Percentiles rank a stretch among this genome's conserved stretches.
Conservation (phyloP, 2,113 vertebrate genomes). For the Clinocottus analis region DNA sequence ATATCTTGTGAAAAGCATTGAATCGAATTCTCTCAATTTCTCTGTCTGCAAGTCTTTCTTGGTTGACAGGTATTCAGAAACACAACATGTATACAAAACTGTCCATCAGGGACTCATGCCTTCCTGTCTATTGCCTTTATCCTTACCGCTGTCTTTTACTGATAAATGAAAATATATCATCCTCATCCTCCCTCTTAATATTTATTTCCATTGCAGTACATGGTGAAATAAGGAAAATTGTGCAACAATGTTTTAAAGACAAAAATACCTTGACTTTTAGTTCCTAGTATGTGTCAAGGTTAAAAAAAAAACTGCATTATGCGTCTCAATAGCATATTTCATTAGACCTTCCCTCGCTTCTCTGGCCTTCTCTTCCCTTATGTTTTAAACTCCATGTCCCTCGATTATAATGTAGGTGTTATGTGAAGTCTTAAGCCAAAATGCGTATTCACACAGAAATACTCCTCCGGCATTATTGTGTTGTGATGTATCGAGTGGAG, state of each 20-base stretch:
- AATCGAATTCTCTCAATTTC: conserved; percentile 43
- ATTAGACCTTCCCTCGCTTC: neutral
- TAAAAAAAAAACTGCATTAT: neutral
- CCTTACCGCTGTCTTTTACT: neutral
- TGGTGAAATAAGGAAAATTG: neutral
- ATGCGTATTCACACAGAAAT: neutral
- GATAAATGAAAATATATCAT: neutral
- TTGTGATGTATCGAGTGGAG: neutral
- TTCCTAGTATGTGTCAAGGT: neutral
- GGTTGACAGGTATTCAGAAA: conserved; percentile 41
- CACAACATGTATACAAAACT: neutral
- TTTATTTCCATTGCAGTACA: neutral
- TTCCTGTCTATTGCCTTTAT: conserved; percentile 2
- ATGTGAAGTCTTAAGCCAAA: neutral
- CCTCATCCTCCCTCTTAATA: neutral
- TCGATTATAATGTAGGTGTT: neutral
- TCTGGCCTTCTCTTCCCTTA: neutral
- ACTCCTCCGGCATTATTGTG: neutral
- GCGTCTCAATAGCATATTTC: conserved; percentile 3
- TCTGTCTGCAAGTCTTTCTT: conserved; percentile 21
- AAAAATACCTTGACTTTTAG: neutral
- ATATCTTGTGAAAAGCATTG: conserved; percentile 48
- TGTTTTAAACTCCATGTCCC: neutral
- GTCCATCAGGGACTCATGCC: conserved; percentile 20
- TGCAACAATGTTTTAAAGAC: neutral